These are phyloP conservation scores for Caiman crocodilus DNA, from an alignment of 2,797 vertebrate genomes.

Conservation along the genomic window DNA sequence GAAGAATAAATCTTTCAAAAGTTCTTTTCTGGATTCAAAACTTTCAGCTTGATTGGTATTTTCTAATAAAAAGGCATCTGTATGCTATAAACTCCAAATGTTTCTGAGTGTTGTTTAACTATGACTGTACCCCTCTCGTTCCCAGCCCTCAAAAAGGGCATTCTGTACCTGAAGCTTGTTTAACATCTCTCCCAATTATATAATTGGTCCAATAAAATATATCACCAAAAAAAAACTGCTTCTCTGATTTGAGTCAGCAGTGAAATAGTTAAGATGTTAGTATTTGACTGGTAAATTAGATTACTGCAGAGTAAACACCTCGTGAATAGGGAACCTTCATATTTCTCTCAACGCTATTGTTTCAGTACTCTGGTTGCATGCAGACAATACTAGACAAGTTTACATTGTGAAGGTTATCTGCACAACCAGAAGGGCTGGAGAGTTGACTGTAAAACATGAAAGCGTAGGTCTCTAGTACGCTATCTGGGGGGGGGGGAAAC, in stretches of 20 bases:
- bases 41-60: background rate
- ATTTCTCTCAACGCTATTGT: slow-evolving; percentile 6
- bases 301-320: background rate
- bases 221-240: background rate
- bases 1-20: background rate
- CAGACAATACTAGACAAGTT: background rate
- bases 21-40: background rate
- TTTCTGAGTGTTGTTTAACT: too few relatives aligned
- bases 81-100: background rate
- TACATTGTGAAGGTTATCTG: slow-evolving; percentile 10
- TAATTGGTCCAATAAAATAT: background rate
- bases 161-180: too few relatives aligned
- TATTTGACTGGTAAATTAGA: background rate
- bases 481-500: background rate
- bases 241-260: background rate
- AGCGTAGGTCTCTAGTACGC: background rate
- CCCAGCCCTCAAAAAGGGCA: too few relatives aligned
- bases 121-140: too few relatives aligned
- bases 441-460: background rate
- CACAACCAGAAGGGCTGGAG: background rate
- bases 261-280: background rate
- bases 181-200: too few relatives aligned
- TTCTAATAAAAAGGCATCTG: background rate
- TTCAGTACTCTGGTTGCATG: background rate
- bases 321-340: background rate